Percentiles rank a stretch among this genome's conserved stretches.
phyloP scores from a whole-genome alignment of 1,140 invertebrate genomes.

The Eciton burchellii region DNA sequence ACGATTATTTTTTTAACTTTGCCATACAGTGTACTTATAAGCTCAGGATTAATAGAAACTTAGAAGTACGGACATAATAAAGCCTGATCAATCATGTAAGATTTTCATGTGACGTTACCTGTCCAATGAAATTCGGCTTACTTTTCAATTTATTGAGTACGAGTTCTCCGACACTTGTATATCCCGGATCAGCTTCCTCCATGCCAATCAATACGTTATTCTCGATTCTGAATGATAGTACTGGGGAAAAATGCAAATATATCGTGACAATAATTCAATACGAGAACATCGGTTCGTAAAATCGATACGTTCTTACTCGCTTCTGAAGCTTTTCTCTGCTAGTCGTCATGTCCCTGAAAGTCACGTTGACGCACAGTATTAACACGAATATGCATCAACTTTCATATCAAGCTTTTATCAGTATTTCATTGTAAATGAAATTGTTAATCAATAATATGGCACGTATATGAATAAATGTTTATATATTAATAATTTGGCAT shows the following conservation, averaged over 20 bases:
- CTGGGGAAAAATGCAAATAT: slow-evolving; percentile 1
- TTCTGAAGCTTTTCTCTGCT: not conserved
- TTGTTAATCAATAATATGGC: not conserved
- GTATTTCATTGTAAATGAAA: not conserved
- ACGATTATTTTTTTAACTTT: slow-evolving; percentile 4
- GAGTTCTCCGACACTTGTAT: slow-evolving; percentile 51
- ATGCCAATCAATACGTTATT: slow-evolving; percentile 59
- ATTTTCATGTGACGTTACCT: slow-evolving; percentile 62
- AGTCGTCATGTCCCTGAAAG: not conserved
- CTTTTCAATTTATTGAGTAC: slow-evolving; percentile 55
- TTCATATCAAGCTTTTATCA: slow-evolving; percentile 22
- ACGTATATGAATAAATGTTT: not conserved
- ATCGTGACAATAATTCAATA: slow-evolving; percentile 17
- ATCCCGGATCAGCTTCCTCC: slow-evolving; percentile 26
- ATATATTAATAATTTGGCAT: not conserved
- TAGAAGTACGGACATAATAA: not conserved
- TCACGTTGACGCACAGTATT: not conserved
- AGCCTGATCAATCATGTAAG: slow-evolving; percentile 36
- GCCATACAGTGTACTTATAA: no score
- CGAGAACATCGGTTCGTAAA: not conserved
- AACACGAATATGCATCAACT: not conserved
- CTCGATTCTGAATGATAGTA: slow-evolving; percentile 57
- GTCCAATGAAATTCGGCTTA: slow-evolving; percentile 56
- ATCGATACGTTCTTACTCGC: not conserved
- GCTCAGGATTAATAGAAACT: slow-evolving; percentile 15